A percentile compares a stretch with the other conserved stretches of the same genome.
These are phyloP conservation scores for Cataglyphis cursor DNA, from an alignment of 2,888 invertebrate species.

Conservation along the genomic window DNA sequence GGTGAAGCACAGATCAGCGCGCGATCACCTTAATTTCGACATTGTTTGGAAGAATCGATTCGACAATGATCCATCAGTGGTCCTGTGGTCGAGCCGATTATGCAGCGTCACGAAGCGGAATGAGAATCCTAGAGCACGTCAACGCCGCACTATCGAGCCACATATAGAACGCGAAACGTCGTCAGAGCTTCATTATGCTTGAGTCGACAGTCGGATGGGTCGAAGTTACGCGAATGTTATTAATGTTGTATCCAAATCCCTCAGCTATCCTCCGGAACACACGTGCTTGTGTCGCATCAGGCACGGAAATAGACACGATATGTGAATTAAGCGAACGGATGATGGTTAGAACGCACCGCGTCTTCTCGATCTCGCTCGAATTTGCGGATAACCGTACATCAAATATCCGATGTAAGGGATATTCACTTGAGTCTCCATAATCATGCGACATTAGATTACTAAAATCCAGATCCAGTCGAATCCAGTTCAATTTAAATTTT, in stretches of 20 bases:
- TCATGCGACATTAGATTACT: not conserved
- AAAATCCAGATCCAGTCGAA: constrained; percentile 6
- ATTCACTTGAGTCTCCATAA: not conserved
- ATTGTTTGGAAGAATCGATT: constrained; percentile 22
- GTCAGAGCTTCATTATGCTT: constrained; percentile 49
- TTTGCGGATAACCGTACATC: constrained; percentile 40
- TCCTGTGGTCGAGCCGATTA: constrained; percentile 46
- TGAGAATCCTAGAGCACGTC: constrained; percentile 35
- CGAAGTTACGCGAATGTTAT: constrained; percentile 58
- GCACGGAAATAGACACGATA: constrained; percentile 39
- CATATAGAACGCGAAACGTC: constrained; percentile 31
- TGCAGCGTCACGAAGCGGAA: constrained; percentile 47
- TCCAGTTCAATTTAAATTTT: not conserved
- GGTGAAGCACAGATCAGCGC: not conserved
- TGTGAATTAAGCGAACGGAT: constrained; percentile 40
- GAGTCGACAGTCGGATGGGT: constrained; percentile 40
- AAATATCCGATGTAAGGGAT: constrained; percentile 6
- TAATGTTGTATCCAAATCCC: constrained; percentile 59
- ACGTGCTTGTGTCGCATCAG: constrained; percentile 4
- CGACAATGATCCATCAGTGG: constrained; percentile 32
- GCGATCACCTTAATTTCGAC: constrained; percentile 11
- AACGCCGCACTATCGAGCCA: constrained; percentile 25
- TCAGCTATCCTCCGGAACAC: constrained; percentile 34
- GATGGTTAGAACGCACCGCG: constrained; percentile 6
- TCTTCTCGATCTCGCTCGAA: not conserved